phyloP scores from a whole-genome alignment of 2,797 vertebrate species.

The Cygnus olor region DNA sequence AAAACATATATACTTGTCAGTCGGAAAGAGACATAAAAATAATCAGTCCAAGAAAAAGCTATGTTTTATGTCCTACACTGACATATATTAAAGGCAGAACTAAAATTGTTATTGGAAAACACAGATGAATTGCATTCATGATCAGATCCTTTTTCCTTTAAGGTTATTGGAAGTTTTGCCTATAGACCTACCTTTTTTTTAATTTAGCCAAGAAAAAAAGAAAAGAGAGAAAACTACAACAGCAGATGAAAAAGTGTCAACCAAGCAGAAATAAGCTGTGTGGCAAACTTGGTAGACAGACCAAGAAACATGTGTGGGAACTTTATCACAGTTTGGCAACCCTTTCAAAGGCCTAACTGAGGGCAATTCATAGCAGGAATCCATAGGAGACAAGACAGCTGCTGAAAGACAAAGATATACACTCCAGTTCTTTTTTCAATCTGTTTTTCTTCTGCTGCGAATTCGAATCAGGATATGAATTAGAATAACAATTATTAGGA shows the following conservation, averaged over 20 bases:
- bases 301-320: neutral
- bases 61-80: neutral
- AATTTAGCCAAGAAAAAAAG: neutral
- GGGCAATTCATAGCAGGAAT: neutral
- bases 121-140: neutral
- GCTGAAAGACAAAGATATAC: neutral
- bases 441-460: neutral
- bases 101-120: neutral
- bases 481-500: neutral
- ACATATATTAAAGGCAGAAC: neutral
- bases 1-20: neutral
- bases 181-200: neutral
- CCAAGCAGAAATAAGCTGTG: neutral
- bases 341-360: neutral
- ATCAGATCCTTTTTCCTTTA: neutral
- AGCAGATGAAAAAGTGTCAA: neutral
- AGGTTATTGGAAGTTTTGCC: neutral
- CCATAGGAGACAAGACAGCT: neutral
- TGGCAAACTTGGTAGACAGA: neutral
- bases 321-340: neutral
- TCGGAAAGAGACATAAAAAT: neutral
- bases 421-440: neutral
- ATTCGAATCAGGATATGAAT: neutral
- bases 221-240: neutral
- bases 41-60: neutral